Conservation (phyloP, 2,888 invertebrate genomes). For the Gari tellinella region DNA sequence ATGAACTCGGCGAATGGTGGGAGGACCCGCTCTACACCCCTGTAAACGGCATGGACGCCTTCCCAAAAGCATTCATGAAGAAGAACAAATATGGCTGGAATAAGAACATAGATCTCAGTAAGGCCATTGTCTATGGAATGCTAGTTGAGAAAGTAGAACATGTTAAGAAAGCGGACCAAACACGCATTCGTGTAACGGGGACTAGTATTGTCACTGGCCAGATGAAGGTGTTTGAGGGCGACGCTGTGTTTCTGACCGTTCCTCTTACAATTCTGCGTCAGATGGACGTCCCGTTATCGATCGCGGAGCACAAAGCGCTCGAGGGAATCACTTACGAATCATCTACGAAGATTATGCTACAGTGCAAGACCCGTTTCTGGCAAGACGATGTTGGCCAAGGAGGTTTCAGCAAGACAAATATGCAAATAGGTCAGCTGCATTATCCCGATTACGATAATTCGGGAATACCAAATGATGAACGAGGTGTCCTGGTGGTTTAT, state of each 20-base stretch:
- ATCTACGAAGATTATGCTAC: too few species aligned
- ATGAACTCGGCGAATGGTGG: conserved; percentile 16
- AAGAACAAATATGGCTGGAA: conserved; percentile 16
- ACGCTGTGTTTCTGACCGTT: conserved; percentile 52
- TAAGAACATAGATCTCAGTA: not conserved
- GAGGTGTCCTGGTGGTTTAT: conserved; percentile 49
- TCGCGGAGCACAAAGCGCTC: too few species aligned
- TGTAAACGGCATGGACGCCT: conserved; percentile 5
- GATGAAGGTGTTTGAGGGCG: conserved; percentile 9
- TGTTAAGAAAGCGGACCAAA: not conserved
- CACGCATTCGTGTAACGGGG: conserved; percentile 19
- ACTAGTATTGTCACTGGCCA: conserved; percentile 27
- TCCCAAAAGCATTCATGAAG: conserved; percentile 2
- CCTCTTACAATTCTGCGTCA: conserved; percentile 50
- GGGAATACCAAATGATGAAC: conserved; percentile 7
- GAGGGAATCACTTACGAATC: too few species aligned
- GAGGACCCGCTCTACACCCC: conserved; percentile 18
- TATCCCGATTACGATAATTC: conserved; percentile 32
- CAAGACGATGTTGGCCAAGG: conserved; percentile 40
- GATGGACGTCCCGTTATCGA: conserved; percentile 30
- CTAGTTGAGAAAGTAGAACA: not conserved
- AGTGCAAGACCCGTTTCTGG: too few species aligned
- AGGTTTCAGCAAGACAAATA: too few species aligned
- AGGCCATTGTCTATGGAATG: not conserved
- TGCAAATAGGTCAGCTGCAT: too few species aligned